Evolutionary conservation across 2,888 invertebrate genomes (phyloP).

Genomic region (Drosophila mettleri): DNA sequence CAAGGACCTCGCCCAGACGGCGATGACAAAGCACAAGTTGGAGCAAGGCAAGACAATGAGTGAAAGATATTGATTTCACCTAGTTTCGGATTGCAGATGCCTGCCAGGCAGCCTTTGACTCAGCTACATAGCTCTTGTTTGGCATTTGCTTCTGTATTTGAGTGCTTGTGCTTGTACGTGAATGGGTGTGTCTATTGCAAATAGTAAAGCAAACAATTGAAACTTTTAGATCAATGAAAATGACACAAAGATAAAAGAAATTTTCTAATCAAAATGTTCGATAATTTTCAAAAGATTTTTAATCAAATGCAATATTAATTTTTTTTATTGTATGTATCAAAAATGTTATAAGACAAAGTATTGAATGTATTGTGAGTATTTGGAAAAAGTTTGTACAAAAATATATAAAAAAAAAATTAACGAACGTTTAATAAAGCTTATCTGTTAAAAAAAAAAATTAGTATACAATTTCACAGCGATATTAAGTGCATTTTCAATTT

Average conservation of each 20-base stretch:
- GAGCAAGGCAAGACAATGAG: conserved; percentile 57
- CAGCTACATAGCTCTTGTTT: conserved; percentile 10
- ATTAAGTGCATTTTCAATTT: too few relatives aligned
- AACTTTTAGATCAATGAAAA: conserved; percentile 12
- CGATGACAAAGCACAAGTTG: conserved; percentile 46
- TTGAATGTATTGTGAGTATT: too few relatives aligned
- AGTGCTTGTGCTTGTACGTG: not conserved
- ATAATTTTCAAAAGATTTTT: not conserved
- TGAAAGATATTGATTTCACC: conserved; percentile 72
- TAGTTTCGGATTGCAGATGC: conserved; percentile 54
- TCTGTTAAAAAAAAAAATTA: too few relatives aligned
- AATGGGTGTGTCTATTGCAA: conserved; percentile 2
- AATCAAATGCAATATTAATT: not conserved
- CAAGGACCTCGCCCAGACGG: conserved; percentile 35
- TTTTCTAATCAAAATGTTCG: not conserved
- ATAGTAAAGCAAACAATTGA: conserved; percentile 5
- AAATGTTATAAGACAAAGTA: too few relatives aligned
- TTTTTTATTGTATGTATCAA: too few relatives aligned
- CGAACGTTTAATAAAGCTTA: too few relatives aligned
- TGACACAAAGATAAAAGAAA: not conserved
- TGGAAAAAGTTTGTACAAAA: too few relatives aligned
- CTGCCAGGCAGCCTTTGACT: conserved; percentile 19
- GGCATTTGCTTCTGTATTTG: not conserved
- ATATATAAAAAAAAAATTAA: too few relatives aligned
- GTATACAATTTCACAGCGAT: too few relatives aligned